phyloP scores from a whole-genome alignment of 2,797 vertebrate species.

The Simalia tracyae region DNA sequence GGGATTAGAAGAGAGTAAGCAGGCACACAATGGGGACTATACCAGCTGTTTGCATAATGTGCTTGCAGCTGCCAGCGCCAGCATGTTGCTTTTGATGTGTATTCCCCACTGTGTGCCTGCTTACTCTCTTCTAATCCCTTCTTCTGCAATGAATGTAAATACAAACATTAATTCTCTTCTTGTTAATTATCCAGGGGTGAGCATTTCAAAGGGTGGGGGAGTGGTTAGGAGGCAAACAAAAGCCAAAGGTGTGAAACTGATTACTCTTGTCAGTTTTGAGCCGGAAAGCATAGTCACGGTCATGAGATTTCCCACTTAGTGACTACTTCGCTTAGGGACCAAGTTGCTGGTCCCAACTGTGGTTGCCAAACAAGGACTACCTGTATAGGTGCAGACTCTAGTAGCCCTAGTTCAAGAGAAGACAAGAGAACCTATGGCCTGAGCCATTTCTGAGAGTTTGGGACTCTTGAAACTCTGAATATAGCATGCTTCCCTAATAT shows the following conservation, averaged over 20 bases:
- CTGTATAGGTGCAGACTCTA: background rate
- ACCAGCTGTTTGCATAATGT: background rate
- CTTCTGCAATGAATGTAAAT: no score
- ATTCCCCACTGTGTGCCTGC: background rate
- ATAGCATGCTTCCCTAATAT: background rate
- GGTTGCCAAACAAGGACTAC: background rate
- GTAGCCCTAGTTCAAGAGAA: background rate
- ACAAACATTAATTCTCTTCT: background rate
- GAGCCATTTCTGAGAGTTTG: background rate
- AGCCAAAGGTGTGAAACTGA: background rate
- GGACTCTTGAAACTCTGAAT: background rate
- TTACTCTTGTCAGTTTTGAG: background rate
- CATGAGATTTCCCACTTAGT: background rate
- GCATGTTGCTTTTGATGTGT: background rate
- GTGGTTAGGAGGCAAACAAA: background rate
- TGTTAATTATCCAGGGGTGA: background rate
- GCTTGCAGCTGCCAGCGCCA: background rate
- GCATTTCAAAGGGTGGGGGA: background rate
- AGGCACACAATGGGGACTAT: background rate
- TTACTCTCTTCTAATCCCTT: background rate
- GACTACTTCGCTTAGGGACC: background rate
- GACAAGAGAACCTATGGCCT: background rate
- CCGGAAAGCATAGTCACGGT: background rate
- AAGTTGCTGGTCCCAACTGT: background rate
- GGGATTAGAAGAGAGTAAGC: background rate